Base-by-base conservation (phyloP, 53 echinoderm and acorn worm species). In the Luidia sarsii region DNA sequence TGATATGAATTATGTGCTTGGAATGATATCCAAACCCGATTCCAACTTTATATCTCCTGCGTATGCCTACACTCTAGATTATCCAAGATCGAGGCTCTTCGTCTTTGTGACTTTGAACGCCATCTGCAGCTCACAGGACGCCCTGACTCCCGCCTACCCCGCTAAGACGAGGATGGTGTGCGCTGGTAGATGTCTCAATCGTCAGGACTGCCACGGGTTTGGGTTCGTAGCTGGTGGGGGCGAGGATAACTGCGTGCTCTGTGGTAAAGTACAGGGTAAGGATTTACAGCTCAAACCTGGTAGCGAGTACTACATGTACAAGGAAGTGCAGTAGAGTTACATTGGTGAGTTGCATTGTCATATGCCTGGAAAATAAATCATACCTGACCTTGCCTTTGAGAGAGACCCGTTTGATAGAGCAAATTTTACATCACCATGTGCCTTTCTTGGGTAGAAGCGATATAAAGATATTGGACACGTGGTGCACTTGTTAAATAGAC, bases 241-340 rank as follows among this genome's bases (percentile, higher is more conserved):
- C 0, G 33, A 48, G n/a, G 37, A 53, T 31, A 25, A 52, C 21
- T 71, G 71, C 21, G 71, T 21, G 5, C 71, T 71, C 36, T 71
- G 71, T 28, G 13, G 53, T 22, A 39, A 28, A 36, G 54, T 37
- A 37, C 34, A 52, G 2, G 33, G 23, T 20, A 39, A n/a, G 21
- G 25, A 35, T 22, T 54, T 71, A 27, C 34, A 10, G 19, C 21
- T 34, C 49, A 71, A 54, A 54, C 34, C 35, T 0, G 71, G 71
- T 37, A 37, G 71, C 23, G 20, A 36, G 53, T 71, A 52, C 16
- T n/a, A n/a, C n/a, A n/a, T n/a, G n/a, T 71, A 71, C 25, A n/a
- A 41, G 14, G 28, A 52, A 3, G 33, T n/a, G 10, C 15, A 33
- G n/a, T n/a, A n/a, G n/a, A n/a, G n/a, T n/a, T n/a, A n/a, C n/a